Evolutionary conservation across 2,113 vertebrate species (phyloP).

Genomic region (Dipodomys stephensi): DNA sequence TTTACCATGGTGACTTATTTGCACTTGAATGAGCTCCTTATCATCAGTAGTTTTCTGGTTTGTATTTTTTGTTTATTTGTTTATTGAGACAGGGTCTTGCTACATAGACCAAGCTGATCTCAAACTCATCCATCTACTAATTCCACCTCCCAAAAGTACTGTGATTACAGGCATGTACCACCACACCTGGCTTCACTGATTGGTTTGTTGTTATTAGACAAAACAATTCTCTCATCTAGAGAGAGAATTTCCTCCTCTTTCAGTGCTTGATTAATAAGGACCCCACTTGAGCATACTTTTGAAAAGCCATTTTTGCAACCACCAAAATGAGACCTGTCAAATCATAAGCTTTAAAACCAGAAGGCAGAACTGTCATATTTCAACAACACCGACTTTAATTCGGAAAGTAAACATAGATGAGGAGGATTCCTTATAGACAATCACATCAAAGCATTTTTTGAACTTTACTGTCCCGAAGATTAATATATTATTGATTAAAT

Average conservation of each 20-base stretch:
- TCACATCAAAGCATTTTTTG: conserved; percentile 18
- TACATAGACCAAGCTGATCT: not conserved
- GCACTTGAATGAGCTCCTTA: not conserved
- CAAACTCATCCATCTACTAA: too few relatives aligned
- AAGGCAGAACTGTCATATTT: not conserved
- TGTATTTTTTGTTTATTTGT: not conserved
- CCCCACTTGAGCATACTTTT: not conserved
- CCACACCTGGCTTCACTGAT: not conserved
- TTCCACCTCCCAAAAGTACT: not conserved
- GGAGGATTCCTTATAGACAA: not conserved
- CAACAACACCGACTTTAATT: conserved; percentile 14
- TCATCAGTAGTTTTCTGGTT: not conserved
- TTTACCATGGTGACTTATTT: not conserved
- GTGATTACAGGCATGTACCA: not conserved
- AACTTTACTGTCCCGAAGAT: not conserved
- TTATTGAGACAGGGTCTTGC: not conserved
- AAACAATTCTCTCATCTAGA: not conserved
- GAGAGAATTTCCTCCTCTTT: not conserved
- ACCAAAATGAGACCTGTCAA: conserved; percentile 6
- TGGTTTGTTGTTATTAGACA: not conserved
- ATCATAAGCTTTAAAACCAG: conserved; percentile 5
- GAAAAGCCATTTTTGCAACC: conserved; percentile 1
- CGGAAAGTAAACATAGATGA: conserved; percentile 28
- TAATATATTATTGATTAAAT: conserved; percentile 57
- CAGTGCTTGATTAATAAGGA: not conserved